Base-by-base conservation (phyloP, 2,113 vertebrate genomes). In the Caranx melampygus region DNA sequence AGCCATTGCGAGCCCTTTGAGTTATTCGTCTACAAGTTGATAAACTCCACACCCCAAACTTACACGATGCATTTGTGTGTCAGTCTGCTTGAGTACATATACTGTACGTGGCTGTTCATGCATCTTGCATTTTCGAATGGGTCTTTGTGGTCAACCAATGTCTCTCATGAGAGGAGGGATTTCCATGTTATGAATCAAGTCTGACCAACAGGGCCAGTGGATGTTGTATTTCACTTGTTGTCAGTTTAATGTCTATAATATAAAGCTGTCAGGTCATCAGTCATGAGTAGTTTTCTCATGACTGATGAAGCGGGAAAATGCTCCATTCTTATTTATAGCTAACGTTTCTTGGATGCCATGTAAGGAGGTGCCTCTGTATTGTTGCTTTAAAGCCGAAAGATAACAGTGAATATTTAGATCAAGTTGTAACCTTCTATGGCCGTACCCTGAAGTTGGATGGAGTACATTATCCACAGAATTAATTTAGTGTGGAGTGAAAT, bases 331-430 rank as follows among this genome's bases (percentile, higher is more conserved):
- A 90, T 92, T 92, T 88, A 84, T 88, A 87, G 74, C 44, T 6
- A 51, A 11, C 21, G 26, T 73, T 74, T 78, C 15, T 54, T 60
- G 37, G 33, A 78, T 70, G 67, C 78, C 88, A 86, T 90, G 70
- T 87, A 90, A 89, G 90, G 88, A 82, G 79, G 70, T 89, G 83
- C 40, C 42, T 66, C 35, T 68, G 55, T 54, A 83, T 87, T 83
- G 67, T 75, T 83, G 67, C 65, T 60, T 15, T 47, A 61, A 75
- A 72, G 14, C 62, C 72, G 66, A 84, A 81, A 78, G 69, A 69
- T 72, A 73, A 60, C 52, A 61, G 31, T 31, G 51, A 67, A 65
- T 73, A 72, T 87, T 75, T 75, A 21, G 44, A 68, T 60, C 10
- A 1, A 2, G 42, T 40, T 81, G 44, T 52, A 71, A 62, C 72